Base-by-base conservation (phyloP, 2,797 vertebrate genomes). In the Arremon aurantiirostris region DNA sequence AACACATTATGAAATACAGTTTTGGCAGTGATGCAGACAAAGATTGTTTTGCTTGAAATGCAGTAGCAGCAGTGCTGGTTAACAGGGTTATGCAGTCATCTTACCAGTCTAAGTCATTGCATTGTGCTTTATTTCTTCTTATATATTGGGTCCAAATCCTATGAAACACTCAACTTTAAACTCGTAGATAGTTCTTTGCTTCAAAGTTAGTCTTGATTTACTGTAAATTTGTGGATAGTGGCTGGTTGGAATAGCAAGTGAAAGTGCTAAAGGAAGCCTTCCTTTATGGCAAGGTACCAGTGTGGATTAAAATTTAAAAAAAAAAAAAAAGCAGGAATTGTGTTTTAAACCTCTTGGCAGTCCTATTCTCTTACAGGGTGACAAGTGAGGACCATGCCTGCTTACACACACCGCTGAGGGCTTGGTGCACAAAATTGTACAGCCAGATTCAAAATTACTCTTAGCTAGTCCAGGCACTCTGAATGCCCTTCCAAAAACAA, bases 1-100 rank as follows among this genome's bases (percentile, higher is more conserved):
- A 94, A 93, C 86, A 70, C 55, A 23, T 94, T 82, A 83, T 93
- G 95, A 97, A 94, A 97, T 55, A 47, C 15, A 50, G 35, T 50
- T 89, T 87, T 92, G 86, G 77, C 86, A 85, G 76, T 55, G 86
- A 83, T 82, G 70, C 69, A 89, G 70, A 95, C 77, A 70, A 84
- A 86, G 86, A 59, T 76, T 83, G 77, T 86, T 94, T 75, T 91
- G 69, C 86, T 95, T 90, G 80, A 91, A 91, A 81, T 44, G 57
- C 89, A 70, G 72, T 34, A 86, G 41, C 85, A 86, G 84, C 76
- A 66, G 56, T 7, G 2, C 28, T 87, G 79, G 82, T 94, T 91
- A 85, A 82, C 65, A 60, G 69, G 46, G 46, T 75, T 78, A 89
- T 89, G 50, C 53, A 70, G 76, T 86, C 87, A 88, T 55, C 39